A percentile compares a stretch with the other conserved stretches of the same genome.
Evolutionary conservation across 2,113 vertebrate species (phyloP).

Genomic region (Gambusia affinis): DNA sequence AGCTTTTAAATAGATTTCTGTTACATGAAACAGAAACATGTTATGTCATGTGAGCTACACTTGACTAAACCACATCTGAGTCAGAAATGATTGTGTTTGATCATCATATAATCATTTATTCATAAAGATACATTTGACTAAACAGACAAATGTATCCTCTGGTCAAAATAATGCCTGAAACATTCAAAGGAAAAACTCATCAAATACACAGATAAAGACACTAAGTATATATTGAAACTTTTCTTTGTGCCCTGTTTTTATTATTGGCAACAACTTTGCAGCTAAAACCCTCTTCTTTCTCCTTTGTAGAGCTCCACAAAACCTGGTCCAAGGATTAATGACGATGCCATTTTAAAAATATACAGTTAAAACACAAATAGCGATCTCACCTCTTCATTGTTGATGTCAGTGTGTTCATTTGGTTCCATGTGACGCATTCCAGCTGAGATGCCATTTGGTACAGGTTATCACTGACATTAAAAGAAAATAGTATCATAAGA

Average conservation of each 20-base stretch:
- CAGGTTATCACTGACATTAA: constrained; percentile 68
- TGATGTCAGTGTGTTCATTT: constrained; percentile 69
- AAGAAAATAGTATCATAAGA: not conserved
- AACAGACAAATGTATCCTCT: not conserved
- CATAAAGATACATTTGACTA: not conserved
- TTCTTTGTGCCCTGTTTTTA: constrained; percentile 23
- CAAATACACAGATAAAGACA: constrained; percentile 3
- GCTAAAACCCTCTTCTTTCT: constrained; percentile 24
- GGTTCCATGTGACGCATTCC: constrained; percentile 78
- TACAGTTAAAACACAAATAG: not conserved
- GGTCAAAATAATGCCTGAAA: not conserved
- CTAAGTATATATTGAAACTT: constrained; percentile 5
- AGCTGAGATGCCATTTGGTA: constrained; percentile 79
- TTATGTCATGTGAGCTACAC: not conserved
- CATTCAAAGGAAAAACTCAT: not conserved
- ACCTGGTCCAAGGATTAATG: no score
- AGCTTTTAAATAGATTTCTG: not conserved
- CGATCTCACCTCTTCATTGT: constrained; percentile 69
- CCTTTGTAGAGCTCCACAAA: constrained; percentile 12
- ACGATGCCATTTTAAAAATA: no score
- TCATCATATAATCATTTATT: not conserved
- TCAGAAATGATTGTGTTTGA: not conserved
- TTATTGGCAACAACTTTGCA: constrained; percentile 31
- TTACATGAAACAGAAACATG: not conserved
- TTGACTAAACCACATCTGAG: not conserved